These are phyloP conservation scores for Orthosia gracilis DNA, from an alignment of 2,888 invertebrate species.

Conservation along the genomic window DNA sequence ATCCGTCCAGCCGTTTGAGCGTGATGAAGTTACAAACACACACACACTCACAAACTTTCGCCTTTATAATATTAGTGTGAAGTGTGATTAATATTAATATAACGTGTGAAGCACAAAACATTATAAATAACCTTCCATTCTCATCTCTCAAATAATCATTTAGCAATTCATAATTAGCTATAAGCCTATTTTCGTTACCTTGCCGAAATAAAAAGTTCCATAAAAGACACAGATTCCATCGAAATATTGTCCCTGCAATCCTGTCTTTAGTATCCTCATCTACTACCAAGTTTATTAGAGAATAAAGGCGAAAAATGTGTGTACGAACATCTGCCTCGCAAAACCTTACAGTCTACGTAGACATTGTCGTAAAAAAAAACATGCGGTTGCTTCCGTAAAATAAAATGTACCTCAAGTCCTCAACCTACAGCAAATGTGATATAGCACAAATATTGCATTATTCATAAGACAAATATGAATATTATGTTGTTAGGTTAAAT, in stretches of 20 bases:
- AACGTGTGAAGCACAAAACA: conserved; percentile 8
- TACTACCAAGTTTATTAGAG: conserved; percentile 38
- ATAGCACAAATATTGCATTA: conserved; percentile 48
- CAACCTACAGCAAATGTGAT: conserved; percentile 37
- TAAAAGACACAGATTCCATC: conserved; percentile 34
- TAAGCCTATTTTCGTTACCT: conserved; percentile 38
- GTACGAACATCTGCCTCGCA: conserved; percentile 41
- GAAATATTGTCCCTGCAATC: conserved; percentile 48
- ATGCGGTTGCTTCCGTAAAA: conserved; percentile 54
- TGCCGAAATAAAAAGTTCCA: conserved; percentile 38
- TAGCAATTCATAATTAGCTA: conserved; percentile 46
- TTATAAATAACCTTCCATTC: conserved; percentile 4
- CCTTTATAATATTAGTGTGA: too few relatives aligned
- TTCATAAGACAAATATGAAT: conserved; percentile 44
- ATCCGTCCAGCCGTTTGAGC: too few relatives aligned
- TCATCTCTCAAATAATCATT: conserved; percentile 27
- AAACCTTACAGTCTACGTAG: conserved; percentile 50
- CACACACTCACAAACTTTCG: too few relatives aligned
- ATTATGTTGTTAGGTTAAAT: conserved; percentile 22
- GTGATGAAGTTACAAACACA: too few relatives aligned
- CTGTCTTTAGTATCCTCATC: conserved; percentile 30
- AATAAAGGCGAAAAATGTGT: conserved; percentile 54
- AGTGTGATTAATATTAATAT: too few relatives aligned
- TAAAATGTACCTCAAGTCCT: conserved; percentile 27
- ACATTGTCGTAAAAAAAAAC: conserved; percentile 59